Conservation (phyloP, 2,797 vertebrate genomes). For the Avahi laniger region DNA sequence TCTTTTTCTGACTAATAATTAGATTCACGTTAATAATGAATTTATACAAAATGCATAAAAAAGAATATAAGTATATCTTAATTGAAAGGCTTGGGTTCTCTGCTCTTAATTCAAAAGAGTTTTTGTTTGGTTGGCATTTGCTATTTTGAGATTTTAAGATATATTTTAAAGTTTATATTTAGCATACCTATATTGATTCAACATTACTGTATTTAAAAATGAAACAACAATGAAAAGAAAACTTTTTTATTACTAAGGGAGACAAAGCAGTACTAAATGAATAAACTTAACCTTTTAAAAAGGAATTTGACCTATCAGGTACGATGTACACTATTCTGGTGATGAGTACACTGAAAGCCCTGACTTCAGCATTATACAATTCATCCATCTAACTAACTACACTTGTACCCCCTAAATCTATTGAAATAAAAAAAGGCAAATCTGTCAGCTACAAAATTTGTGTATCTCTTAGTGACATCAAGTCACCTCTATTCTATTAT, state of each 20-base stretch:
- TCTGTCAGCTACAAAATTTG: slow-evolving; percentile 6
- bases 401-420: background rate
- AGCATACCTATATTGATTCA: background rate
- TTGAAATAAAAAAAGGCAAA: background rate
- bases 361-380: background rate
- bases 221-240: slow-evolving; percentile 37
- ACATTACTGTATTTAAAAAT: slow-evolving; percentile 52
- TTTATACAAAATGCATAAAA: background rate
- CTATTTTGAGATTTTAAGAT: background rate
- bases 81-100: background rate
- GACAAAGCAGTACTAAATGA: slow-evolving; percentile 18
- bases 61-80: background rate
- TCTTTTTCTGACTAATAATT: slow-evolving; percentile 37
- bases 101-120: background rate
- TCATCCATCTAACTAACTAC: background rate
- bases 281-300: slow-evolving; percentile 30
- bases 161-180: slow-evolving; percentile 20
- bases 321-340: background rate
- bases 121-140: slow-evolving; percentile 14
- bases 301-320: background rate
- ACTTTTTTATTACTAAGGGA: background rate
- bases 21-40: background rate
- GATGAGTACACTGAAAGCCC: background rate
- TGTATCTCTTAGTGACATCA: background rate
- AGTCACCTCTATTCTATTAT: background rate